Percentiles rank a stretch among this genome's conserved stretches.
Evolutionary conservation across 2,113 vertebrate species (phyloP).

Genomic region (Diadophis punctatus): DNA sequence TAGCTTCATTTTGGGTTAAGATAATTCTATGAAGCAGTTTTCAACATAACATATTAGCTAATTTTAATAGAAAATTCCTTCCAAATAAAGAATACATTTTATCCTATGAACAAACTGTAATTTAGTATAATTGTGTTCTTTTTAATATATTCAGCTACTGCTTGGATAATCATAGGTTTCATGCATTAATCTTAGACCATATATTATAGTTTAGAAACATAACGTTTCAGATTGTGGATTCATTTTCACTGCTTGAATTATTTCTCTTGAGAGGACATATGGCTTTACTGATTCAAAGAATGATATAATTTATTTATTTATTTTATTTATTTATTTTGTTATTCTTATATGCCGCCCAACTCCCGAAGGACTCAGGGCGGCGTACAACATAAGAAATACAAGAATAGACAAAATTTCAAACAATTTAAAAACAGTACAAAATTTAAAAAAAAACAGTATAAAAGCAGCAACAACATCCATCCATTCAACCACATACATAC

Average conservation of each 20-base stretch:
- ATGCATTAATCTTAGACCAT: neutral
- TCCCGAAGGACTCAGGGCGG: too few relatives aligned
- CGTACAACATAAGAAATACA: too few relatives aligned
- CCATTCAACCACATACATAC: too few relatives aligned
- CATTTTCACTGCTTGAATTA: neutral
- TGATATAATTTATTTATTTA: too few relatives aligned
- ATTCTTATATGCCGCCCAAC: too few relatives aligned
- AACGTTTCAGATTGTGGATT: neutral
- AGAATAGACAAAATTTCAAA: too few relatives aligned
- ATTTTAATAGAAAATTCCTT: slow-evolving; percentile 12
- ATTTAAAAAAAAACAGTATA: too few relatives aligned
- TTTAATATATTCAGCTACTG: neutral
- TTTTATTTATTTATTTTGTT: too few relatives aligned
- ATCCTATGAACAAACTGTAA: neutral
- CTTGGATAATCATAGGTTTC: slow-evolving; percentile 4
- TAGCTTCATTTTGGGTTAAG: neutral
- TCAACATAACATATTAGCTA: neutral
- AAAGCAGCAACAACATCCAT: too few relatives aligned
- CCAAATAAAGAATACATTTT: neutral
- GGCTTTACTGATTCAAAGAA: neutral
- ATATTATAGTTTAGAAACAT: neutral
- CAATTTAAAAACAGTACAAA: too few relatives aligned
- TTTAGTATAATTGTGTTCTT: neutral
- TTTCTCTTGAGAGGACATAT: neutral
- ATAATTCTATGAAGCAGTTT: neutral